phyloP scores from a whole-genome alignment of 2,113 vertebrate genomes.

The Sakesphorus luctuosus region DNA sequence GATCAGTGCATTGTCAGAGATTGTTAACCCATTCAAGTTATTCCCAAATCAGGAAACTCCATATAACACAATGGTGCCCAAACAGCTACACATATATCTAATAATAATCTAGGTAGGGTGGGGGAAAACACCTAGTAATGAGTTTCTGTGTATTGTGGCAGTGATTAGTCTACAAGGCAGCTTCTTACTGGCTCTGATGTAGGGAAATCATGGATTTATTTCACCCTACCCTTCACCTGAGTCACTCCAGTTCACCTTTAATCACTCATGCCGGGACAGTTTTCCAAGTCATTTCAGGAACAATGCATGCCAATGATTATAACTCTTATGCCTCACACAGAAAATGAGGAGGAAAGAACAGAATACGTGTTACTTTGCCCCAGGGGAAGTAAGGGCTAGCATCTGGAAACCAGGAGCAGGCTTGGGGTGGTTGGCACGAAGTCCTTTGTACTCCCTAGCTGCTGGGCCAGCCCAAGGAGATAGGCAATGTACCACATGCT shows the following conservation, averaged over 20 bases:
- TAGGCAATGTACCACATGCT: not conserved
- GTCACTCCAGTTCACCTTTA: constrained; percentile 32
- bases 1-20: not conserved
- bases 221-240: not conserved
- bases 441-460: not conserved
- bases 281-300: constrained; percentile 25
- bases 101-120: not conserved
- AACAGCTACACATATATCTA: not conserved
- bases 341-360: constrained; percentile 18
- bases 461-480: not conserved
- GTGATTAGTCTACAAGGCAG: constrained; percentile 18
- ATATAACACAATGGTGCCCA: not conserved
- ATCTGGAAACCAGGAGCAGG: not conserved
- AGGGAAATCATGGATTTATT: constrained; percentile 15
- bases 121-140: not conserved
- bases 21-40: not conserved
- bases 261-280: constrained; percentile 13
- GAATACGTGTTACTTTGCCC: not conserved
- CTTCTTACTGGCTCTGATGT: not conserved
- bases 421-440: not conserved
- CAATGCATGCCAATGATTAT: constrained; percentile 23
- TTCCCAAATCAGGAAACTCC: not conserved
- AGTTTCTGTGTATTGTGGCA: constrained; percentile 6
- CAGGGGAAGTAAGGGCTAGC: not conserved
- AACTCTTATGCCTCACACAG: constrained; percentile 19